Base-by-base conservation (phyloP, 1,140 invertebrate species). In the Cotesia chilonis region DNA sequence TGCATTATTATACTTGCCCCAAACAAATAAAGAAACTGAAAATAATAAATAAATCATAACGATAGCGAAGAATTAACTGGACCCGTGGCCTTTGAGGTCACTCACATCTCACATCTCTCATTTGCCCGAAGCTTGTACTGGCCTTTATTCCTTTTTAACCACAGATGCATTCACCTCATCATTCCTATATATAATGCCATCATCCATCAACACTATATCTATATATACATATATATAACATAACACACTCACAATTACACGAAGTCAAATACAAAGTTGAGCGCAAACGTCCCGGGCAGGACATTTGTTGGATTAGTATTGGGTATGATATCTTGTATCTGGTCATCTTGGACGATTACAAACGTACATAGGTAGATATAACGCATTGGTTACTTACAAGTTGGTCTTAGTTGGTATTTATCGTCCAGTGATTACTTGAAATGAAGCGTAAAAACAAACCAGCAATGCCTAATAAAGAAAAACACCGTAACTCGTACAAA, bases 381-480 rank as follows among this genome's bases (percentile, higher is more conserved):
- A 28, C 28, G 28, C 28, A 1, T 47, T 47, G 10, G 41, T 61
- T 28, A 54, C 57, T 57, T n/a, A 59, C 70, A 28, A 28, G 28
- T 28, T 28, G 28, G 28, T 65, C 65, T 51, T 47, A 17, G 9
- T 4, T 41, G 6, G 41, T 47, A 47, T 47, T 47, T 47, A 47
- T 47, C 41, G 1, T 47, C 41, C 10, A 7, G 10, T 10, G 35
- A 35, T 28, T 61, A 61, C 35, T 17, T 4, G 35, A 35, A 61
- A 61, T 61, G 20, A 37, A 4, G 60, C 9, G 7, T 12, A 37
- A 86, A 84, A 82, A 86, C 41, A 47, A 47, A 86, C 81, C 73
- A 72, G 76, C 78, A 78, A 78, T 79, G 59, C 84, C 84, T 86
- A 86, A 86, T 86, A 86, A 81, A 86, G 84, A 81, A 81, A 83